Evolutionary conservation across 2,113 vertebrate species (phyloP).

Genomic region (Caloenas nicobarica): DNA sequence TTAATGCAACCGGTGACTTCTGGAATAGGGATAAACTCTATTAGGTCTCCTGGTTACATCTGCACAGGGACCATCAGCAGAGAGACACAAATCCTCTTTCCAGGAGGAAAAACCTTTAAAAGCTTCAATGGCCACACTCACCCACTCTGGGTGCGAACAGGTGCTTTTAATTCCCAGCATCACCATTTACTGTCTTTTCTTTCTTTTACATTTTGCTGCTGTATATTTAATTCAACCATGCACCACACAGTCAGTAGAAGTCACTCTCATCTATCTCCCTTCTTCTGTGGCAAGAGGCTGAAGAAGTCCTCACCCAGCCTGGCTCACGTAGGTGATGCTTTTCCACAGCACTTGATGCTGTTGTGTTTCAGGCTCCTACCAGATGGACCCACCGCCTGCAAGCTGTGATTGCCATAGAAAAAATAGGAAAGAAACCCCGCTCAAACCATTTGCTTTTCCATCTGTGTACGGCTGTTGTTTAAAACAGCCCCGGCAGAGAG

Average conservation of each 20-base stretch:
- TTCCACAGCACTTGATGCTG: not conserved
- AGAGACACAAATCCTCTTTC: not conserved
- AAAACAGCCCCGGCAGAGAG: not conserved
- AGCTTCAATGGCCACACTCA: not conserved
- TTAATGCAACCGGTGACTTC: not conserved
- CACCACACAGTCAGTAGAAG: not conserved
- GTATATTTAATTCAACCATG: not conserved
- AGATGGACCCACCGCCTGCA: slow-evolving; percentile 38
- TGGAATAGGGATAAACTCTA: not conserved
- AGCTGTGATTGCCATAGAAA: not conserved
- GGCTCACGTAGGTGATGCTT: not conserved
- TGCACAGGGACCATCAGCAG: not conserved
- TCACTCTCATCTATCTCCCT: not conserved
- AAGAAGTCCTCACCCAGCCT: not conserved
- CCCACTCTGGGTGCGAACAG: not conserved
- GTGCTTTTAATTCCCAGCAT: not conserved
- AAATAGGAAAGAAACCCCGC: not conserved
- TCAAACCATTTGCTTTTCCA: slow-evolving; percentile 47
- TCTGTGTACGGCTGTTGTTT: slow-evolving; percentile 15
- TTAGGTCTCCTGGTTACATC: not conserved
- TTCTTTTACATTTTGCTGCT: not conserved
- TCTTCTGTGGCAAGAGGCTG: not conserved
- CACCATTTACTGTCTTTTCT: not conserved
- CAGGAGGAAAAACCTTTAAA: not conserved
- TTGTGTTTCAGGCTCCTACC: not conserved